Base-by-base conservation (phyloP, 2,113 vertebrate species). In the Megaceryle torquata region DNA sequence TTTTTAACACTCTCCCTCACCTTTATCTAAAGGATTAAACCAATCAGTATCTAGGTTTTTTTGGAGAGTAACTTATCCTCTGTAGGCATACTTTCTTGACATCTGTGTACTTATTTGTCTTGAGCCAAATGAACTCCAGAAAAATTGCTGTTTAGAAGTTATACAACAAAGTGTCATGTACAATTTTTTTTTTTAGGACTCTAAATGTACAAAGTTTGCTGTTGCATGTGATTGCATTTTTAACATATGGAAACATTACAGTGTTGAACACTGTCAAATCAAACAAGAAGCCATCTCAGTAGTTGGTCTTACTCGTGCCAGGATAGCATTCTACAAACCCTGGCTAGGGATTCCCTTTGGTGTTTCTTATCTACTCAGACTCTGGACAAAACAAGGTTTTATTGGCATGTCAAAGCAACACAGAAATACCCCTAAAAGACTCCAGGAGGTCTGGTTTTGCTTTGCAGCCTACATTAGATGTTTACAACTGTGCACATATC, bases 41-140 rank as follows among this genome's bases (percentile, higher is more conserved):
- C 24, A 81, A 70, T 24, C 60, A 81, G 9, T 29, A 89, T 31
- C 57, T 65, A 53, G 13, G 12, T 41, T 85, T 90, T 82, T 90
- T 46, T 12, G 9, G 43, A 78, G 24, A 59, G 9, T 37, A 70
- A 57, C 16, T 79, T 59, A 37, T 20, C 10, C 18, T 88, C 1
- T 2, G 86, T 64, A 79, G 5, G 7, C 6, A 51, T 39, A 43
- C 6, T 41, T 68, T 88, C 48, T 60, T 77, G 33, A 69, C 78
- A 83, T 91, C 89, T 96, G 79, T 94, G 88, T 81, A 96, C 41
- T 96, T 50, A 79, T 90, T 95, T 97, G 82, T 90, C 91, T 94
- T 83, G 92, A 95, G 72, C 46, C 56, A 86, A 87, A 93, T 64
- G 72, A 95, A 96, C 75, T 89, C 90, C 50, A 82, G 61, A 90